These are phyloP conservation scores for Lasioglossum baleicum DNA, from an alignment of 1,140 invertebrate species.

Conservation along the genomic window DNA sequence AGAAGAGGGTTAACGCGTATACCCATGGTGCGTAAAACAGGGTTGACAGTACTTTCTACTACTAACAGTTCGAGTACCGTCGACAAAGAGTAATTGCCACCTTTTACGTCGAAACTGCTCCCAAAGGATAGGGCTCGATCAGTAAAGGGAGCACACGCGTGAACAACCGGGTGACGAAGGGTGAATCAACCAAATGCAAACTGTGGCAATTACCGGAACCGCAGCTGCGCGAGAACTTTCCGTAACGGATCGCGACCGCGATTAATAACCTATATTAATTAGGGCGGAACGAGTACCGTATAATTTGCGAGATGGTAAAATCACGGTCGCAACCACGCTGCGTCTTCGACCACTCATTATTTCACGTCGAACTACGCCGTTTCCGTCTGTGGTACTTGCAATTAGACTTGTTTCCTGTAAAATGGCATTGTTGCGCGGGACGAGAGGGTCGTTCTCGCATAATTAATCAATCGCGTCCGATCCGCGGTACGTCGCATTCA, in stretches of 20 bases:
- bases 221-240: conserved; percentile 63
- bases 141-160: neutral
- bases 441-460: neutral
- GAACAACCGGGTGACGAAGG: neutral
- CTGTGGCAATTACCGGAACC: conserved; percentile 65
- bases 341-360: conserved; percentile 61
- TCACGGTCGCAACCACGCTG: conserved; percentile 13
- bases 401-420: neutral
- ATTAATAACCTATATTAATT: conserved; percentile 69
- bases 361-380: conserved; percentile 24
- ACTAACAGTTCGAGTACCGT: too few species aligned
- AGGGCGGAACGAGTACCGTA: conserved; percentile 43
- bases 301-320: conserved; percentile 58
- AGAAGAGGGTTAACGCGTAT: too few species aligned
- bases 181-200: conserved; percentile 54
- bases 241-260: conserved; percentile 55
- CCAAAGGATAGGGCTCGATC: neutral
- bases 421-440: conserved; percentile 8
- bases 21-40: too few species aligned
- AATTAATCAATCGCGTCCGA: conserved; percentile 25
- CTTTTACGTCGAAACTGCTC: neutral
- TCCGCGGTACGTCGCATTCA: neutral
- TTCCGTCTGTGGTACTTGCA: neutral
- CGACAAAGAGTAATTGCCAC: neutral
- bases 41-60: too few species aligned